These are phyloP conservation scores for Xestia rhomboidea DNA, from an alignment of 2,888 invertebrate genomes.

Conservation along the genomic window DNA sequence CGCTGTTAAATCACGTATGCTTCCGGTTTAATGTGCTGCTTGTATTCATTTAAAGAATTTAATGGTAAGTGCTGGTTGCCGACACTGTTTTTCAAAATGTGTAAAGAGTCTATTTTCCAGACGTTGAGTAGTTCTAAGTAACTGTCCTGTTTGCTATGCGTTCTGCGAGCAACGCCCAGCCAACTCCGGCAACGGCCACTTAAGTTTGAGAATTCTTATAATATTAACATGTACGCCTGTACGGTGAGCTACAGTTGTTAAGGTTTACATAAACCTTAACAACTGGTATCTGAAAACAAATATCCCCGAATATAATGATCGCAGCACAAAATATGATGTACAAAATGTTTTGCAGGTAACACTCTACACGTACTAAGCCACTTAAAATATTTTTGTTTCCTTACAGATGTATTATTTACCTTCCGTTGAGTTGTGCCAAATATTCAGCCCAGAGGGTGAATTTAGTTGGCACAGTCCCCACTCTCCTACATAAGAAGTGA, in stretches of 20 bases:
- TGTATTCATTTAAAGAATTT: no score
- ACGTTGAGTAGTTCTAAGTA: neutral
- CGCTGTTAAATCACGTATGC: neutral
- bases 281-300: no score
- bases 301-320: neutral
- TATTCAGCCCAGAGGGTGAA: slow-evolving; percentile 62
- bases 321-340: neutral
- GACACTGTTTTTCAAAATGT: neutral
- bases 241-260: neutral
- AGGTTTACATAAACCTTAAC: no score
- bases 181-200: neutral
- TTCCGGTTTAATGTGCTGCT: neutral
- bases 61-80: neutral
- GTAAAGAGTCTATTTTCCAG: neutral
- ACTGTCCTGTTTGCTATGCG: neutral
- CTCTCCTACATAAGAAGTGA: slow-evolving; percentile 59
- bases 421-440: slow-evolving; percentile 65
- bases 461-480: slow-evolving; percentile 68
- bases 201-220: neutral
- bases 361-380: slow-evolving; percentile 11
- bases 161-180: neutral
- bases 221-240: no score
- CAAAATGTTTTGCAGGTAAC: slow-evolving; percentile 16
- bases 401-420: slow-evolving; percentile 64
- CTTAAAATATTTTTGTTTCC: slow-evolving; percentile 45